These are phyloP conservation scores for Semotilus atromaculatus DNA, from an alignment of 2,797 vertebrate species.

Conservation along the genomic window DNA sequence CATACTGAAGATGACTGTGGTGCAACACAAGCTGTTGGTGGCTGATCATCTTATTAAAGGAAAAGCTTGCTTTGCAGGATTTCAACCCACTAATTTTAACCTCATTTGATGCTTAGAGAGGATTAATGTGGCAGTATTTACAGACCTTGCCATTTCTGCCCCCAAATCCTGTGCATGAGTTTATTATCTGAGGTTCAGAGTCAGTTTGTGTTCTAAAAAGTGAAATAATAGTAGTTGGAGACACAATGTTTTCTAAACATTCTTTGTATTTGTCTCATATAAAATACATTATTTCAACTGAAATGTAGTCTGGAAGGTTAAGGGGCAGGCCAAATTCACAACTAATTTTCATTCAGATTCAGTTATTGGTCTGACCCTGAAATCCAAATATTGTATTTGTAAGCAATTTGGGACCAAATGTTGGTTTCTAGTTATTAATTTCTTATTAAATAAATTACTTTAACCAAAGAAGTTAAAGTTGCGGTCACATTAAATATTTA, in stretches of 20 bases:
- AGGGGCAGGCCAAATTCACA: not conserved
- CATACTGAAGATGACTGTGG: conserved; percentile 28
- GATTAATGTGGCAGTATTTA: not conserved
- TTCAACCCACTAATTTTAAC: not conserved
- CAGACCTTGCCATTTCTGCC: not conserved
- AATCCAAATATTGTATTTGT: not conserved
- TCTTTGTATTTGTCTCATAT: not conserved
- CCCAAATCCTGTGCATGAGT: not conserved
- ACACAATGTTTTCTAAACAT: not conserved
- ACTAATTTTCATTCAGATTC: not conserved
- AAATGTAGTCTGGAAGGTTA: not conserved
- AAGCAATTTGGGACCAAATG: not conserved
- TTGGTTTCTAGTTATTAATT: not conserved
- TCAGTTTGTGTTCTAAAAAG: not conserved
- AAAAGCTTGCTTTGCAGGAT: not conserved
- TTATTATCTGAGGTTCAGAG: not conserved
- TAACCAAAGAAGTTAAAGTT: not conserved
- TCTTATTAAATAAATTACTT: not conserved
- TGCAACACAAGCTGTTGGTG: conserved; percentile 24
- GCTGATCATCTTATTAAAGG: not conserved
- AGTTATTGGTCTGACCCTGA: not conserved
- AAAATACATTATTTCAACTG: not conserved
- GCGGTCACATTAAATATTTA: not conserved
- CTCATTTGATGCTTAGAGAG: not conserved
- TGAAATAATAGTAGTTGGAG: not conserved